Evolutionary conservation across 2,113 vertebrate genomes (phyloP).

Genomic region (Misgurnus anguillicaudatus): DNA sequence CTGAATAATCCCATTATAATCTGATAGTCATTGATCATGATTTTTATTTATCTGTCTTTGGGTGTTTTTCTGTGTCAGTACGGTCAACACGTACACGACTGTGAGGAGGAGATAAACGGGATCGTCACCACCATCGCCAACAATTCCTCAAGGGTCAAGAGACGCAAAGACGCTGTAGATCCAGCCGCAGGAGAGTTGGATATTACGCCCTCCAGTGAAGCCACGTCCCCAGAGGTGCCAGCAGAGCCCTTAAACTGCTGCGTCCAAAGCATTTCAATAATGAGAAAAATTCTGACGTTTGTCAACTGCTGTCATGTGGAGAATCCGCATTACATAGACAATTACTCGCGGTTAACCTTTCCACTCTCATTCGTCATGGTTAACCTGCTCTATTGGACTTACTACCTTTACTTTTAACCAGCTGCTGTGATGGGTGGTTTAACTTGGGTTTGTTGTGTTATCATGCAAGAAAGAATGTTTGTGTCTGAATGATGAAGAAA

Average conservation of each 20-base stretch:
- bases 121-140: slow-evolving; percentile 78
- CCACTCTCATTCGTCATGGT: slow-evolving; percentile 85
- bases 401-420: slow-evolving; percentile 87
- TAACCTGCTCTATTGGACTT: slow-evolving; percentile 90
- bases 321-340: slow-evolving; percentile 93
- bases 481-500: too few relatives aligned
- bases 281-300: slow-evolving; percentile 75
- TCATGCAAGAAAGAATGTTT: too few relatives aligned
- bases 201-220: slow-evolving; percentile 45
- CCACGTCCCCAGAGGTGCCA: slow-evolving; percentile 50
- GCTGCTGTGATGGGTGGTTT: background rate
- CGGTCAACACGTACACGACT: slow-evolving; percentile 68
- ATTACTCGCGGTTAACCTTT: slow-evolving; percentile 86
- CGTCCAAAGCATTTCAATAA: slow-evolving; percentile 62
- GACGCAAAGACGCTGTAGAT: slow-evolving; percentile 42
- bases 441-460: too few relatives aligned
- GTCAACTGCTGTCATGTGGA: slow-evolving; percentile 82
- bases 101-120: slow-evolving; percentile 81
- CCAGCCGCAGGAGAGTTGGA: slow-evolving; percentile 33
- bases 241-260: slow-evolving; percentile 65
- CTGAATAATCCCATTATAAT: too few relatives aligned
- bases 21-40: too few relatives aligned
- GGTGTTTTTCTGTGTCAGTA: slow-evolving; percentile 54
- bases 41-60: background rate
- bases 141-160: slow-evolving; percentile 54